Evolutionary conservation across 1,140 invertebrate species (phyloP), one percentile per base, ranked within the genome.

Genomic region (Dryas iulia): DNA sequence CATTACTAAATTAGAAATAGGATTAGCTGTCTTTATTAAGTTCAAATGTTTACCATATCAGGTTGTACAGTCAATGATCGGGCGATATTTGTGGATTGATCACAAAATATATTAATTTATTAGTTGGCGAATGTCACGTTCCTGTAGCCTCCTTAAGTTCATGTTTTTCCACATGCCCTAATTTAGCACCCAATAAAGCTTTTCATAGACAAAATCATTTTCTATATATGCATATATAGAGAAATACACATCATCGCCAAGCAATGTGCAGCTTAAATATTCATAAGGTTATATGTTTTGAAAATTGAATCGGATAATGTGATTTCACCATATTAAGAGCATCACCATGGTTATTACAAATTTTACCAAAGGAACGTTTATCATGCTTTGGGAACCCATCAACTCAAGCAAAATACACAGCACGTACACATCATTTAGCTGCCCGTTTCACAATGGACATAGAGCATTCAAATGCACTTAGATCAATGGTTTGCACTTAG

Each of bases 51-150:
- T 25, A 39, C 35, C 35, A 64, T 69, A 69, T 78, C 66, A 80
- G 76, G 76, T 89, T 87, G 85, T 89, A 88, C 86, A 88, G 83
- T 84, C 87, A 84, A 83, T 65, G 66, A 69, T 69, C 66, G 71
- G 70, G 66, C 61, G 75, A 77, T 78, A 78, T 78, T 75, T 77
- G 73, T 78, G 77, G 69, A 81, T 72, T 81, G 77, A 80, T 87
- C 83, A 84, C 83, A 65, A 82, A 81, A 47, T 21, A 47, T 47
- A 47, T 79, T 79, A 77, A 89, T 47, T 84, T 87, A 78, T 87
- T 91, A 89, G 86, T 78, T 87, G 84, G 87, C 89, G 82, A 91
- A 89, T 89, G 86, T 89, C 83, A 79, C 80, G 86, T 89, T 82
- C 84, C 81, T 75, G 73, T 84, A 89, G 86, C 82, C 82, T 87